These are phyloP conservation scores for Carterocephalus palaemon DNA, from an alignment of 2,888 invertebrate genomes.

Conservation along the genomic window DNA sequence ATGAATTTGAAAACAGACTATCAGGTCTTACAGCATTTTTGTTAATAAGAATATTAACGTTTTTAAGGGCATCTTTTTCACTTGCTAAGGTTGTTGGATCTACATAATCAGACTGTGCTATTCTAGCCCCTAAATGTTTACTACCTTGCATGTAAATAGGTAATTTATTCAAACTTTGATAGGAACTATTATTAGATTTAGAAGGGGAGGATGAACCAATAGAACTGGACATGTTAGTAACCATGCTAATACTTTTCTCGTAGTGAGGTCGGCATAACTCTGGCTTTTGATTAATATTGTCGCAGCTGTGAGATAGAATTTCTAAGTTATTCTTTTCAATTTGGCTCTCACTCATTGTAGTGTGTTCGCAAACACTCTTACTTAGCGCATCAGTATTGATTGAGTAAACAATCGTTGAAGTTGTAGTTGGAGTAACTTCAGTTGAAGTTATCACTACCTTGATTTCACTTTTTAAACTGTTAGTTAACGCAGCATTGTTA, in stretches of 20 bases:
- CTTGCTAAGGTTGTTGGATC: conserved; percentile 85
- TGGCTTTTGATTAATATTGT: conserved; percentile 55
- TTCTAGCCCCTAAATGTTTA: conserved; percentile 89
- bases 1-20: conserved; percentile 78
- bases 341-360: conserved; percentile 59
- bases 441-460: conserved; percentile 66
- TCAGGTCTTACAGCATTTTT: conserved; percentile 77
- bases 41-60: conserved; percentile 81
- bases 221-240: conserved; percentile 52
- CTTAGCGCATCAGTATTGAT: conserved; percentile 53
- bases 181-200: conserved; percentile 62
- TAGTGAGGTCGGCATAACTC: conserved; percentile 46
- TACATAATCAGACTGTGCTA: conserved; percentile 92
- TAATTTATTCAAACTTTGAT: conserved; percentile 67
- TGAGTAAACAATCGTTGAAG: conserved; percentile 49
- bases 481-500: conserved; percentile 37
- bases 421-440: conserved; percentile 49
- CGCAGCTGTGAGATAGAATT: conserved; percentile 62
- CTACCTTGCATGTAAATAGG: conserved; percentile 88
- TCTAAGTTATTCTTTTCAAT: conserved; percentile 65
- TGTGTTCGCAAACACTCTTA: conserved; percentile 63
- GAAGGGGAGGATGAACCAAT: conserved; percentile 49
- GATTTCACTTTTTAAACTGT: conserved; percentile 50
- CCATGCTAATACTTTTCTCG: conserved; percentile 62
- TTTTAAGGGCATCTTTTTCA: conserved; percentile 68